phyloP scores from a whole-genome alignment of 2,113 vertebrate genomes.

The Suncus etruscus region DNA sequence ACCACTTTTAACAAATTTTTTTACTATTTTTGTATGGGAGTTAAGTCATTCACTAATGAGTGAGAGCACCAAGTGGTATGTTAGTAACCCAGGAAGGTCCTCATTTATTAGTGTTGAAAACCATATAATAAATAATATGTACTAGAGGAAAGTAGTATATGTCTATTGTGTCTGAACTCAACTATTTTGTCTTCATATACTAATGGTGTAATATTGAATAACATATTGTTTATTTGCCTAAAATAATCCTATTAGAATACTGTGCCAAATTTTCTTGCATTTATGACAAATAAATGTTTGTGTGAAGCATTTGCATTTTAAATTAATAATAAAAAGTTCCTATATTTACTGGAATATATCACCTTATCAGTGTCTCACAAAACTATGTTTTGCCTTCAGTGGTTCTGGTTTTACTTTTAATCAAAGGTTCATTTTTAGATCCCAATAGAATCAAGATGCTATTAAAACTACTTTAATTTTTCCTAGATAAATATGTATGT shows the following conservation, averaged over 20 bases:
- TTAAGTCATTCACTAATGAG: neutral
- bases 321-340: no score
- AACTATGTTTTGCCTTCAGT: neutral
- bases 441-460: neutral
- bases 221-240: no score
- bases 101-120: neutral
- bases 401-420: neutral
- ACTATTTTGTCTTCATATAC: neutral
- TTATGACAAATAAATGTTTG: no score
- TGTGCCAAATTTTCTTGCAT: no score
- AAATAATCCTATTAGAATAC: no score
- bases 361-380: no score
- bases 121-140: neutral
- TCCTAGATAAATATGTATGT: neutral
- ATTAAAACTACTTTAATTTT: neutral
- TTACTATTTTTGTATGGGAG: neutral
- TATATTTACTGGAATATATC: no score
- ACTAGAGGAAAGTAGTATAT: neutral
- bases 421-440: neutral
- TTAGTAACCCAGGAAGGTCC: neutral
- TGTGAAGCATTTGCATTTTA: no score
- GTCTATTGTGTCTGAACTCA: neutral
- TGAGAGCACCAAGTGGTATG: neutral
- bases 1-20: neutral
- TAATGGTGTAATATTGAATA: neutral